These are phyloP conservation scores for Heliconius sara DNA, from an alignment of 2,888 invertebrate genomes.

Conservation along the genomic window DNA sequence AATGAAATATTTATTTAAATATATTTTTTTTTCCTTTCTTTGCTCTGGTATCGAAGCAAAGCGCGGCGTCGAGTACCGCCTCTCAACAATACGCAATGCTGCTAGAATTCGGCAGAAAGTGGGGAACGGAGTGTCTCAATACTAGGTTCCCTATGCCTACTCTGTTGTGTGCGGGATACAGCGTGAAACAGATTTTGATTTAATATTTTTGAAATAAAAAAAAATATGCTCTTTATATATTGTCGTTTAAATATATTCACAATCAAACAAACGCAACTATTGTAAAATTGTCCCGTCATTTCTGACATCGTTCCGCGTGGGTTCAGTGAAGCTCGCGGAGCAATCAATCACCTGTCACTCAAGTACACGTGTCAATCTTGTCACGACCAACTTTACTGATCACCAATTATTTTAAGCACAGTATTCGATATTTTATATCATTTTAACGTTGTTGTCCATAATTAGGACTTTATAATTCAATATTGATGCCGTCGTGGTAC, in stretches of 20 bases:
- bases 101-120: background rate
- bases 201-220: too few relatives aligned
- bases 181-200: background rate
- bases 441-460: background rate
- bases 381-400: conserved; percentile 12
- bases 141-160: too few relatives aligned
- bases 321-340: conserved; percentile 10
- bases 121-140: background rate
- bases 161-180: too few relatives aligned
- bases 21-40: background rate
- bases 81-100: background rate
- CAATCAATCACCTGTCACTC: conserved; percentile 28
- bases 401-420: conserved; percentile 12
- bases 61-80: background rate
- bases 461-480: background rate
- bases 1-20: background rate
- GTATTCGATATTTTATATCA: background rate
- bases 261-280: background rate
- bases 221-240: too few relatives aligned
- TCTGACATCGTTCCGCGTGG: conserved; percentile 2
- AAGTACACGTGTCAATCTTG: conserved; percentile 25
- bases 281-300: conserved; percentile 23
- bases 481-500: background rate
- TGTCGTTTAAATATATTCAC: background rate
- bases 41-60: background rate